A percentile compares a stretch with the other conserved stretches of the same genome.
phyloP scores from a whole-genome alignment of 2,113 vertebrate genomes.

The Danio rerio region DNA sequence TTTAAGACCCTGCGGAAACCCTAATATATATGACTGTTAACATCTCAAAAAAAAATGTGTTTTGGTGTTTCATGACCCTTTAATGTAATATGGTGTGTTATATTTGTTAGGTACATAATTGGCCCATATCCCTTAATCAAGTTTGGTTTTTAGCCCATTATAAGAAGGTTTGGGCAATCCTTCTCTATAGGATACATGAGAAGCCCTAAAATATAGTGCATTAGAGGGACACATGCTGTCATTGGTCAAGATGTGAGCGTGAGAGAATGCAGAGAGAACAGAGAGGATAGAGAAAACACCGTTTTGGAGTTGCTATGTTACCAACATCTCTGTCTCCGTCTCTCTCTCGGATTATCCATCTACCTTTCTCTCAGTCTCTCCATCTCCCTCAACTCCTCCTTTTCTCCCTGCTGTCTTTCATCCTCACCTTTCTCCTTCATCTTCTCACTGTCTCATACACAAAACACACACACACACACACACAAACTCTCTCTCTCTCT shows the following conservation, averaged over 20 bases:
- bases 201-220: conserved; percentile 41
- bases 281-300: not conserved
- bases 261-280: conserved; percentile 9
- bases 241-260: conserved; percentile 51
- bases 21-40: no score
- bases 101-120: no score
- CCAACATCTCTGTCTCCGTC: conserved; percentile 23
- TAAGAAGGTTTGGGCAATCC: not conserved
- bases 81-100: no score
- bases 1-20: no score
- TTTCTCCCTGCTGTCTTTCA: conserved; percentile 18
- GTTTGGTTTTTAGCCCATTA: no score
- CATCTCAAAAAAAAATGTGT: no score
- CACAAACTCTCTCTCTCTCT: not conserved
- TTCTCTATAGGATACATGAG: not conserved
- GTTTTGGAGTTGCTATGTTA: conserved; percentile 59
- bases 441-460: not conserved
- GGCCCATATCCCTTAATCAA: no score
- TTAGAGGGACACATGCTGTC: conserved; percentile 33
- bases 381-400: conserved; percentile 1
- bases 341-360: not conserved
- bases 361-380: not conserved
- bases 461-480: not conserved
- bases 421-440: conserved; percentile 21
- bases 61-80: no score